Evolutionary conservation across 2,797 vertebrate species (phyloP).

Genomic region (Tinamus major): DNA sequence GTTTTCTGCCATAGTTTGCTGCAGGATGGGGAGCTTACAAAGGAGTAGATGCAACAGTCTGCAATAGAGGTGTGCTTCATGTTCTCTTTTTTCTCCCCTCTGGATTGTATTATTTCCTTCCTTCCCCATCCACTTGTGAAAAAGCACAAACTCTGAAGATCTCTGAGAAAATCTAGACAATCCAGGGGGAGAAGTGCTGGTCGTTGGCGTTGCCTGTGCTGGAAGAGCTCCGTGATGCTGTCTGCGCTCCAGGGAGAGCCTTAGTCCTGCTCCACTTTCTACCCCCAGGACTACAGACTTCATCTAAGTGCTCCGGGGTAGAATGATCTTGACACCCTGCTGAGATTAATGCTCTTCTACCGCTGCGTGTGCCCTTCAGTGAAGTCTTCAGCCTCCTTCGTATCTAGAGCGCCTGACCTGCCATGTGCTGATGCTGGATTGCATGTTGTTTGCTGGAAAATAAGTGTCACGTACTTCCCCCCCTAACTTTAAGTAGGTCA

Average conservation of each 20-base stretch:
- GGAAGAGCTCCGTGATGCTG: not conserved
- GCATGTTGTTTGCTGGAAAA: not conserved
- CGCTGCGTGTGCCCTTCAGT: not conserved
- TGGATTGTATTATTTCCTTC: not conserved
- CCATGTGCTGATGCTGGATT: not conserved
- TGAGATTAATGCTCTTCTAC: not conserved
- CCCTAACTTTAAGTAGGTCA: constrained; percentile 50
- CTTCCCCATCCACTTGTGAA: not conserved
- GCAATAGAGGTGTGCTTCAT: not conserved
- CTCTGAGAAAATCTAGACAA: not conserved
- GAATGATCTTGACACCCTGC: not conserved
- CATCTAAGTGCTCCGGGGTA: not conserved
- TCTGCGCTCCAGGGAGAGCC: not conserved
- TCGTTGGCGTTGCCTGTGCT: not conserved
- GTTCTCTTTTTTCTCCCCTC: rapidly evolving
- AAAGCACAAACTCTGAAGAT: not conserved
- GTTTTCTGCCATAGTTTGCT: not conserved
- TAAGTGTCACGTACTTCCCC: not conserved
- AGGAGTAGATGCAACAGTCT: not conserved
- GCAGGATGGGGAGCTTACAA: not conserved
- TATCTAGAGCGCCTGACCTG: not conserved
- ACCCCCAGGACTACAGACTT: not conserved
- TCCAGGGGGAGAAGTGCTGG: not conserved
- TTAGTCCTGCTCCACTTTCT: not conserved
- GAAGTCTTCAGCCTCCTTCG: not conserved